Evolutionary conservation across 2,797 vertebrate genomes (phyloP).

Genomic region (Lagocephalus sceleratus): DNA sequence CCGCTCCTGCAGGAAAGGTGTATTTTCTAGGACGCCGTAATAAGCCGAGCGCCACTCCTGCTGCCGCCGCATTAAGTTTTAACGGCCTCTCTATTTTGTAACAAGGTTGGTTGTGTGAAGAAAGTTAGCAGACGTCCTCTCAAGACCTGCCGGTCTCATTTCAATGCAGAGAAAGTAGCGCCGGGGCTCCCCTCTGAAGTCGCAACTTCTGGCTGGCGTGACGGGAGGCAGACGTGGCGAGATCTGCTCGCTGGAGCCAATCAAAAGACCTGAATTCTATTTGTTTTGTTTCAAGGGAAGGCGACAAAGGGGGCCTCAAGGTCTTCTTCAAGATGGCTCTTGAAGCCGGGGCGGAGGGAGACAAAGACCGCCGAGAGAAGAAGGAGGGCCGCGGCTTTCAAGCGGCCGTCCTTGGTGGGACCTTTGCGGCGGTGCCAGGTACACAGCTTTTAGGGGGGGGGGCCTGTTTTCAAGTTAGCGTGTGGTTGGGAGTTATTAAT

Average conservation of each 20-base stretch:
- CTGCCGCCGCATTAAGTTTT: slow-evolving; percentile 61
- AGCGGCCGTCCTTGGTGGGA: slow-evolving; percentile 88
- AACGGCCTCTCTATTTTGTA: slow-evolving; percentile 60
- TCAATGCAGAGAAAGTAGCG: slow-evolving; percentile 67
- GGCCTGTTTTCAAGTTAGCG: slow-evolving; percentile 57
- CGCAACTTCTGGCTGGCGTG: slow-evolving; percentile 67
- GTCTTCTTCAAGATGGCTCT: slow-evolving; percentile 88
- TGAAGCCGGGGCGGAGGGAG: slow-evolving; percentile 79
- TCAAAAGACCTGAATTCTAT: slow-evolving; percentile 85
- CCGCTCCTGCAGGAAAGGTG: slow-evolving; percentile 60
- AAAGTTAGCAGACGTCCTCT: slow-evolving; percentile 72
- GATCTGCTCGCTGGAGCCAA: slow-evolving; percentile 69
- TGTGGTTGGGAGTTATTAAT: slow-evolving; percentile 78
- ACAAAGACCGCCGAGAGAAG: slow-evolving; percentile 5
- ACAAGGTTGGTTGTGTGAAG: slow-evolving; percentile 64
- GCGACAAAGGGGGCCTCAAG: slow-evolving; percentile 90
- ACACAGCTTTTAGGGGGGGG: slow-evolving; percentile 63
- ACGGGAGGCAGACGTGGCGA: slow-evolving; percentile 57
- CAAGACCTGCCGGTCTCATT: slow-evolving; percentile 75
- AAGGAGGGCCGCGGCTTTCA: slow-evolving; percentile 72
- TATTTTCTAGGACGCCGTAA: slow-evolving; percentile 61
- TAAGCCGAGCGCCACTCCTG: slow-evolving; percentile 45
- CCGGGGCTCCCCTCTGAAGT: slow-evolving; percentile 70
- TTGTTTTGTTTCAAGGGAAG: slow-evolving; percentile 93
- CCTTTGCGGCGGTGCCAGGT: slow-evolving; percentile 90